phyloP scores from a whole-genome alignment of 2,888 invertebrate genomes.

The Caradrina clavipalpis region DNA sequence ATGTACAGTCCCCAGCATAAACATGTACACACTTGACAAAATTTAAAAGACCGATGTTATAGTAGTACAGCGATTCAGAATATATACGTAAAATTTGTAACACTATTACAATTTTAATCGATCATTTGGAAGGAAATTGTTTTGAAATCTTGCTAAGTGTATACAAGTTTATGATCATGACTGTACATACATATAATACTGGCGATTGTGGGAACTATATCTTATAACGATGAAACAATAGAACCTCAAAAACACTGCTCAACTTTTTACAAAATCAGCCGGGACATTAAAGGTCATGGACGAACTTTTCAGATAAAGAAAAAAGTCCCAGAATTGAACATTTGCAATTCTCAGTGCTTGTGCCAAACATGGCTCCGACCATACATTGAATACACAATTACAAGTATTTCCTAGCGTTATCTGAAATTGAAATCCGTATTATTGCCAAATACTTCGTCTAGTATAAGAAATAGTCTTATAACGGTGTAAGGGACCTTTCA shows the following conservation, averaged over 20 bases:
- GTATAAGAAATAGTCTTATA: constrained; percentile 59
- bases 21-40: too few species aligned
- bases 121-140: too few species aligned
- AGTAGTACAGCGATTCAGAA: too few species aligned
- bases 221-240: not conserved
- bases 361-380: constrained; percentile 40
- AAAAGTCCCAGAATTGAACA: constrained; percentile 43
- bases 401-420: constrained; percentile 78
- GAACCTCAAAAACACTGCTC: not conserved
- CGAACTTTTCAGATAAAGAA: constrained; percentile 25
- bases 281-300: not conserved
- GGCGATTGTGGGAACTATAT: not conserved
- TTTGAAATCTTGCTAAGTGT: too few species aligned
- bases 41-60: too few species aligned
- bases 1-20: too few species aligned
- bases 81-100: too few species aligned
- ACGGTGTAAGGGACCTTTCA: constrained; percentile 33
- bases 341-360: constrained; percentile 29
- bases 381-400: constrained; percentile 75
- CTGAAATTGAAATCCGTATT: constrained; percentile 83
- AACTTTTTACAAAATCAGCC: not conserved
- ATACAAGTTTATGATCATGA: too few species aligned
- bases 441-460: constrained; percentile 76
- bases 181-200: too few species aligned
- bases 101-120: too few species aligned